Percentiles rank a stretch among this genome's conserved stretches.
phyloP scores from a whole-genome alignment of 2,797 vertebrate genomes.

The Phoeniculus purpureus region DNA sequence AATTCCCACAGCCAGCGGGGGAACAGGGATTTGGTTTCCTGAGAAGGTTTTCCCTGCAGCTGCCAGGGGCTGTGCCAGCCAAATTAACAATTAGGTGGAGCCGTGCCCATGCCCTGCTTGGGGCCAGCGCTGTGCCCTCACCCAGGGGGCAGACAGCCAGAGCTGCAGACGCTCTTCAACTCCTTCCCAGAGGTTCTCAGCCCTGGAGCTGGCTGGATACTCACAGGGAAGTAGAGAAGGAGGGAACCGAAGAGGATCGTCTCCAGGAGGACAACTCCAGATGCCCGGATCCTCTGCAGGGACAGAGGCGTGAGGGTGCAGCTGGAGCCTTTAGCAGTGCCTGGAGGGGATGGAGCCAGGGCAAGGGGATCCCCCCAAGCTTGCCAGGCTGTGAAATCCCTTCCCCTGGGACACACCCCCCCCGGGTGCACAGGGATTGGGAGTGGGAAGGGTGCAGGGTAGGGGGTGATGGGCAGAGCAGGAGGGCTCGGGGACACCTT shows the following conservation, averaged over 20 bases:
- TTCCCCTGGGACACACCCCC: neutral
- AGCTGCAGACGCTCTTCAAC: neutral
- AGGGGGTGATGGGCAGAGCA: accelerated
- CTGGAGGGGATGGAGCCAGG: neutral
- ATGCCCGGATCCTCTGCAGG: constrained; percentile 88
- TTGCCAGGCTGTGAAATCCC: neutral
- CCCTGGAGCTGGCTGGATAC: constrained; percentile 8
- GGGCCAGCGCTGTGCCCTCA: neutral
- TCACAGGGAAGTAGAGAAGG: constrained; percentile 97
- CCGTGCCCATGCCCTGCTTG: neutral
- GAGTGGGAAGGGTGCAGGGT: neutral
- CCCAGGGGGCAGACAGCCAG: accelerated
- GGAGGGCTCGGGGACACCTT: neutral
- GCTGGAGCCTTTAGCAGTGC: neutral
- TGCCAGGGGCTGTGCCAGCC: neutral
- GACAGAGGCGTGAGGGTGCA: neutral
- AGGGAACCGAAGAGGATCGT: constrained; percentile 92
- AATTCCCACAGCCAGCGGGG: neutral
- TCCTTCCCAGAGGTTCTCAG: neutral
- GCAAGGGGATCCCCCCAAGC: neutral
- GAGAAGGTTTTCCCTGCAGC: neutral
- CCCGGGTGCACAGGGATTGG: neutral
- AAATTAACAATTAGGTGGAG: constrained; percentile 3
- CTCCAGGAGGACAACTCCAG: constrained; percentile 91
- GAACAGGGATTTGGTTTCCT: constrained; percentile 31